Base-by-base conservation (phyloP, 2,888 invertebrate species). In the Arctia plantaginis region DNA sequence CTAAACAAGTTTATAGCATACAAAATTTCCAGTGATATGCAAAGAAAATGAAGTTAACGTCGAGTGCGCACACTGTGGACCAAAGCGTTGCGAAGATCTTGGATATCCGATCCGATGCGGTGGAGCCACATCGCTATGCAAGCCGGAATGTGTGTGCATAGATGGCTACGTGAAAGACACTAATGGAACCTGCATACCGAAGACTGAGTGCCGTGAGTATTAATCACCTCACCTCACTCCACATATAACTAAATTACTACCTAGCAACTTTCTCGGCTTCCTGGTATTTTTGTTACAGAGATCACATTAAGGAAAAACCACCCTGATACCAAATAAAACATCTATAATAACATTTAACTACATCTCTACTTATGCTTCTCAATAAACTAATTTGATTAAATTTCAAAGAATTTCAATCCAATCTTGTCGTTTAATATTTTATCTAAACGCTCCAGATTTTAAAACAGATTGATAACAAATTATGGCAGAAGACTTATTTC, bases 11-110 rank as follows among this genome's bases (percentile, higher is more conserved):
- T 27, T 27, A 62, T 30, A 44, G 20, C 18, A 27, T 72, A 27
- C 23, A 39, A 39, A 12, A 30, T 66, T 76, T 77, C 18, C 84
- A 90, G 91, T 89, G 44, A 77, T 83, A 30, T 93, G 92, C 77
- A 80, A 84, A 20, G 81, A 80, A 3, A 90, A 92, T 44, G 92
- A 94, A 78, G 87, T 86, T 82, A 82, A 80, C 47, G 88, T 90
- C 7, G 90, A 91, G 75, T 93, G 93, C 72, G 82, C 86, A 0
- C 87, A 92, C 74, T 92, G 91, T 44, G 93, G 94, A 0, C 93
- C 93, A 1, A 91, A 91, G 82, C 89, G 81, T 0, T 94, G 94
- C 71, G 85, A 84, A 1, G 91, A 93, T 23, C 85, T 93, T 3
- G 92, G 93, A 0, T 85, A 87, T 55, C 92, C 92, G 0, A 88